Conservation (phyloP, 2,888 invertebrate genomes). For the Drosophila rellima region DNA sequence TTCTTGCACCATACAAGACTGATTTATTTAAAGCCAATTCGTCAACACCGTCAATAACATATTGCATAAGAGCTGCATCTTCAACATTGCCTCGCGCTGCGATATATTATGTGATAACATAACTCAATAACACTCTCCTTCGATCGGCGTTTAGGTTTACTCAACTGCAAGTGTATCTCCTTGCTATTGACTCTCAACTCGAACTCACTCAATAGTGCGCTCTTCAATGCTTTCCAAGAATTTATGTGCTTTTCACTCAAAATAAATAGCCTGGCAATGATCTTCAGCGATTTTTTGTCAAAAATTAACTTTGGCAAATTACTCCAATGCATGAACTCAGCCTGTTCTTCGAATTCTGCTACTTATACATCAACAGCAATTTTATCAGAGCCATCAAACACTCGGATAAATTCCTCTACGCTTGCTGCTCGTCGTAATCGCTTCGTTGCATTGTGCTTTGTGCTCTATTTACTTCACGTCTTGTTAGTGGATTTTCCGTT, state of each 20-base stretch:
- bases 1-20: neutral
- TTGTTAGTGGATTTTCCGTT: neutral
- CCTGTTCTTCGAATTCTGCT: constrained; percentile 1
- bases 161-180: neutral
- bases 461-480: neutral
- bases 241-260: neutral
- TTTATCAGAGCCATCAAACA: neutral
- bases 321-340: neutral
- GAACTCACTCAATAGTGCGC: neutral
- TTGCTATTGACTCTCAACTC: neutral
- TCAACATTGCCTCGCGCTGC: no score
- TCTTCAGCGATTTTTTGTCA: neutral
- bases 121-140: no score
- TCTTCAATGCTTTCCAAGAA: neutral
- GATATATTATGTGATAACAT: no score
- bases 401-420: neutral
- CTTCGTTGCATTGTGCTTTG: neutral
- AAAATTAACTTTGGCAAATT: neutral
- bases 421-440: neutral
- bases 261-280: neutral
- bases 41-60: neutral
- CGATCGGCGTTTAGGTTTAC: neutral
- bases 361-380: neutral
- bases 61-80: no score
- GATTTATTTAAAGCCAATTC: neutral